Conservation (phyloP, 2,888 invertebrate species). For the Drosophila maculinotata region DNA sequence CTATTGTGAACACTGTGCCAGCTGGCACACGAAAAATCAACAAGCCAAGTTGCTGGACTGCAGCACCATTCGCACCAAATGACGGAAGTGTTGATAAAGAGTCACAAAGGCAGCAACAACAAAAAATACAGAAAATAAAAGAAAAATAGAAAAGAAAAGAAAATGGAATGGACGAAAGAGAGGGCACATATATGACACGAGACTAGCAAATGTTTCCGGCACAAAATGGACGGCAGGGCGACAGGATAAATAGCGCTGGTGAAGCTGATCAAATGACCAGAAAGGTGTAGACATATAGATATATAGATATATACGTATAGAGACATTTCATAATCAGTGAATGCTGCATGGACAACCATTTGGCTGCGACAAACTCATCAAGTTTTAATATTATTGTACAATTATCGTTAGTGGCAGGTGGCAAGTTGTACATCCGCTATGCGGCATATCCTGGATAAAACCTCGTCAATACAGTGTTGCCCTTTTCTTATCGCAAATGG, state of each 20-base stretch:
- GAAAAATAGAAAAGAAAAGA: conserved; percentile 9
- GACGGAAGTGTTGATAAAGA: conserved; percentile 74
- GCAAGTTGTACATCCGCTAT: conserved; percentile 6
- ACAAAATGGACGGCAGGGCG: conserved; percentile 34
- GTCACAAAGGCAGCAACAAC: conserved; percentile 64
- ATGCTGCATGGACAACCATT: conserved; percentile 16
- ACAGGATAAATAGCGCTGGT: conserved; percentile 35
- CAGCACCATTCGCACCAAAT: conserved; percentile 50
- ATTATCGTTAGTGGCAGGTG: conserved; percentile 32
- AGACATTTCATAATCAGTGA: conserved; percentile 43
- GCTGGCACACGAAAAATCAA: conserved; percentile 59
- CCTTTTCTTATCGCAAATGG: conserved; percentile 63
- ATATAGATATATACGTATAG: not conserved
- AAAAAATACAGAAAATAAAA: conserved; percentile 2
- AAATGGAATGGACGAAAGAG: conserved; percentile 18
- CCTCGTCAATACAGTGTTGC: conserved; percentile 3
- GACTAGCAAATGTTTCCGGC: conserved; percentile 62
- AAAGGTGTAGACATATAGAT: not conserved
- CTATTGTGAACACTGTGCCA: conserved; percentile 32
- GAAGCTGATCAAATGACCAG: conserved; percentile 61
- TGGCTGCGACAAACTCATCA: conserved; percentile 58
- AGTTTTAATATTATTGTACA: conserved; percentile 70
- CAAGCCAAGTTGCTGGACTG: conserved; percentile 51
- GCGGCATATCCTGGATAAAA: conserved; percentile 10
- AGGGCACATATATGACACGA: conserved; percentile 35